phyloP scores from a whole-genome alignment of 2,888 invertebrate species.

The Leptinotarsa juncta region DNA sequence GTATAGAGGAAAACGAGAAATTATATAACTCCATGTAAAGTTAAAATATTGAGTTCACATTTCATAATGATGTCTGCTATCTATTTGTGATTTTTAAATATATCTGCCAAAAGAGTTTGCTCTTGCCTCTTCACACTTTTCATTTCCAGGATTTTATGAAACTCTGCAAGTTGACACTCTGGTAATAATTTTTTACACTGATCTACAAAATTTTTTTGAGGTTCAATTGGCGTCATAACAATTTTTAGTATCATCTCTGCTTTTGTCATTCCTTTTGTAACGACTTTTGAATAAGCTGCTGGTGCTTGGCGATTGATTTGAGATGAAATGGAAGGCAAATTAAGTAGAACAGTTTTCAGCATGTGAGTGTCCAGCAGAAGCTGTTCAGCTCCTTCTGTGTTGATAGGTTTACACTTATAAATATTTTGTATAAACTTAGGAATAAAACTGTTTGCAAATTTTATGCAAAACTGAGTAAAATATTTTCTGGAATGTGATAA shows the following conservation, averaged over 20 bases:
- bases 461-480: constrained; percentile 97
- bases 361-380: constrained; percentile 93
- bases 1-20: no score
- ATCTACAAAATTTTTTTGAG: constrained; percentile 83
- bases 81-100: constrained; percentile 66
- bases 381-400: constrained; percentile 94
- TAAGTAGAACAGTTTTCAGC: constrained; percentile 92
- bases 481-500: constrained; percentile 94
- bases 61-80: no score
- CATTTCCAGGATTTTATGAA: constrained; percentile 96
- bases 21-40: no score
- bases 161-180: constrained; percentile 88
- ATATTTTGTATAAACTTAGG: constrained; percentile 92
- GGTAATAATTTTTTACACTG: constrained; percentile 92
- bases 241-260: constrained; percentile 99
- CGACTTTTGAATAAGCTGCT: constrained; percentile 84
- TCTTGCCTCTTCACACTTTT: constrained; percentile 78
- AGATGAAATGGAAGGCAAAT: constrained; percentile 92
- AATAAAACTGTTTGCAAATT: constrained; percentile 95
- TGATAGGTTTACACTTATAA: constrained; percentile 91
- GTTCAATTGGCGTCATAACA: constrained; percentile 93
- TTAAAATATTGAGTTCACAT: no score
- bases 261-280: constrained; percentile 86
- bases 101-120: constrained; percentile 70
- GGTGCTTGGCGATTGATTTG: constrained; percentile 91